These are phyloP conservation scores for Pedionomus torquatus DNA, from an alignment of 2,113 vertebrate species.

Conservation along the genomic window DNA sequence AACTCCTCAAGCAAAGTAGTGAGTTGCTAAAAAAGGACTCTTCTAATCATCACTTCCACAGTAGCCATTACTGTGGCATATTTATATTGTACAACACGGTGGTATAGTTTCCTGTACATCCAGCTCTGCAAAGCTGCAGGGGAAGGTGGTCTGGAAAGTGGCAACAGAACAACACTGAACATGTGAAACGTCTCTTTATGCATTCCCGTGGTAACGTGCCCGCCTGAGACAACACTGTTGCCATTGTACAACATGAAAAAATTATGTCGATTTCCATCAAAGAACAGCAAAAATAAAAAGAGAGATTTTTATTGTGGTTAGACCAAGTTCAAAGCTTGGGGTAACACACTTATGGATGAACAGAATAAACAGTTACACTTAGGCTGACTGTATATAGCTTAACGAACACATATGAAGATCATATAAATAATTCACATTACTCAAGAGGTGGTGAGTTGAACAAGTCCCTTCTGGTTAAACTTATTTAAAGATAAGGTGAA, in stretches of 20 bases:
- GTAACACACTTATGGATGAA: conserved; percentile 57
- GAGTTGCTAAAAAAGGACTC: background rate
- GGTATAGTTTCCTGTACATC: background rate
- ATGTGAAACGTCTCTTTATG: background rate
- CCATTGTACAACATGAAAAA: conserved; percentile 49
- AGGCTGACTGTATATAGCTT: conserved; percentile 76
- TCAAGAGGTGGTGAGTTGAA: conserved; percentile 83
- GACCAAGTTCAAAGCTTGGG: conserved; percentile 48
- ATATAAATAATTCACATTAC: conserved; percentile 95
- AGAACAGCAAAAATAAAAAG: background rate
- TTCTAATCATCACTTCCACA: background rate
- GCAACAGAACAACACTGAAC: background rate
- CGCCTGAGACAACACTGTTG: background rate
- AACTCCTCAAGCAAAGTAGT: background rate
- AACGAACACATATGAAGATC: conserved; percentile 85
- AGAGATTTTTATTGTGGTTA: conserved; percentile 57
- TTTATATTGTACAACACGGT: background rate
- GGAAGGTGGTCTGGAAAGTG: conserved; percentile 23
- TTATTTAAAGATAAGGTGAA: conserved; percentile 88
- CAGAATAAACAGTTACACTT: conserved; percentile 75
- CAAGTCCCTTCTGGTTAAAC: conserved; percentile 91
- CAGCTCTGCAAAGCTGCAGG: background rate
- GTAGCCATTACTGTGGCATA: background rate
- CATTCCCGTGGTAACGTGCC: background rate
- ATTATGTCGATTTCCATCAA: conserved; percentile 30